These are phyloP conservation scores for Atlantisia rogersi DNA, from an alignment of 2,113 vertebrate species.

Conservation along the genomic window DNA sequence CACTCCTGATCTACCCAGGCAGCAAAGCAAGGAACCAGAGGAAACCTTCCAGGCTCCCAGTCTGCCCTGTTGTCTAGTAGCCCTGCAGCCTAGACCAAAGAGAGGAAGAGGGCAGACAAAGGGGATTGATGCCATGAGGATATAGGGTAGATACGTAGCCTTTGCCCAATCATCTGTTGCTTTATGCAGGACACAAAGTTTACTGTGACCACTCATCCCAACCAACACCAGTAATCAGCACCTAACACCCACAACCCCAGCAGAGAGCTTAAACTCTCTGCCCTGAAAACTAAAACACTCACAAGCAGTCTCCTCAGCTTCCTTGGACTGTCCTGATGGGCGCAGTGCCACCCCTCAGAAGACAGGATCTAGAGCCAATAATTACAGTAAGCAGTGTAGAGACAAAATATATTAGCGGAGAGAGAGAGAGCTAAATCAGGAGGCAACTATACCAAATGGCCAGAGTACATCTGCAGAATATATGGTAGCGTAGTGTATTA, in stretches of 20 bases:
- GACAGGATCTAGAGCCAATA: not conserved
- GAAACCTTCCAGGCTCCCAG: not conserved
- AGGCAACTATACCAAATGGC: not conserved
- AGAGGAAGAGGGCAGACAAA: not conserved
- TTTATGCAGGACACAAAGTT: not conserved
- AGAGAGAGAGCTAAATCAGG: not conserved
- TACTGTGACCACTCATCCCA: not conserved
- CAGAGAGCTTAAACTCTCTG: not conserved
- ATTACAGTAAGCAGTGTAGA: not conserved
- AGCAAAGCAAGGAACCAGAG: fast-evolving
- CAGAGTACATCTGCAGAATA: not conserved
- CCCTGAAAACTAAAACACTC: not conserved
- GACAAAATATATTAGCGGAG: not conserved
- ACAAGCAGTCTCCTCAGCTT: not conserved
- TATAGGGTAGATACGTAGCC: fast-evolving
- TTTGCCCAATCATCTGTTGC: not conserved
- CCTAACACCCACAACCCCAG: fast-evolving
- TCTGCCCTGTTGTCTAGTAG: not conserved
- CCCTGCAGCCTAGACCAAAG: not conserved
- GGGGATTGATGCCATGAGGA: fast-evolving
- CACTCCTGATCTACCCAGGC: not conserved
- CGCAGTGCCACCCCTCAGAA: not conserved
- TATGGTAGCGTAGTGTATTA: not conserved
- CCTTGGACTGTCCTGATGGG: fast-evolving
- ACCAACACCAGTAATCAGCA: fast-evolving